A percentile compares a stretch with the other conserved stretches of the same genome.
phyloP scores from a whole-genome alignment of 2,797 vertebrate genomes.

The Erethizon dorsatum region DNA sequence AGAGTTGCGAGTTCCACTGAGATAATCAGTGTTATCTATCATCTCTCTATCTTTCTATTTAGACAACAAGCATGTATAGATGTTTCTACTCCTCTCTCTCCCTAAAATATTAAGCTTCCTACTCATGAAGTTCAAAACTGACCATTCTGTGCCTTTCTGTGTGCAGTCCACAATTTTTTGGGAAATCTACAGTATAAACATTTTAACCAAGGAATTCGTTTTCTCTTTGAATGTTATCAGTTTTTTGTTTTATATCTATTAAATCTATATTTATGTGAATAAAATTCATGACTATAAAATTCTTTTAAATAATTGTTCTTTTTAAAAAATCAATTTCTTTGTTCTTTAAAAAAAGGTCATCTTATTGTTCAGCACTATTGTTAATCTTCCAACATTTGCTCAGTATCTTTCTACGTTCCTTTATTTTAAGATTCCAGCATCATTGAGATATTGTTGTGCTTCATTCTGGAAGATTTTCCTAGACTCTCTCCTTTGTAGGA shows the following conservation, averaged over 20 bases:
- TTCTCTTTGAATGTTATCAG: background rate
- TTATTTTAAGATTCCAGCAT: background rate
- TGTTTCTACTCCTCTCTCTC: background rate
- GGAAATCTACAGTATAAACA: background rate
- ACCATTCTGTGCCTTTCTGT: background rate
- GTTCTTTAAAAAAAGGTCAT: background rate
- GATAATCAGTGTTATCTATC: background rate
- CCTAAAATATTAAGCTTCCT: background rate
- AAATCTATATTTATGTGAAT: background rate
- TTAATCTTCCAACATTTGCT: background rate
- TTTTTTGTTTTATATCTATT: background rate
- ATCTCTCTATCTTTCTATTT: background rate
- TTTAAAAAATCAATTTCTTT: background rate
- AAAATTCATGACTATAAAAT: background rate
- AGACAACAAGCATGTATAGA: background rate
- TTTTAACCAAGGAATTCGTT: background rate
- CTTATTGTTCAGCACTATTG: background rate
- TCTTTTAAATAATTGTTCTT: background rate
- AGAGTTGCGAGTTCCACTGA: background rate
- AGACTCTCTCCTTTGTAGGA: background rate
- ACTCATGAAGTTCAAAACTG: background rate
- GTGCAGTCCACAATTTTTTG: background rate
- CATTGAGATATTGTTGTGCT: background rate
- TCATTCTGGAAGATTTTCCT: background rate
- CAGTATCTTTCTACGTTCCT: background rate